Base-by-base conservation (phyloP, 2,797 vertebrate genomes). In the Orestias chungarensis region DNA sequence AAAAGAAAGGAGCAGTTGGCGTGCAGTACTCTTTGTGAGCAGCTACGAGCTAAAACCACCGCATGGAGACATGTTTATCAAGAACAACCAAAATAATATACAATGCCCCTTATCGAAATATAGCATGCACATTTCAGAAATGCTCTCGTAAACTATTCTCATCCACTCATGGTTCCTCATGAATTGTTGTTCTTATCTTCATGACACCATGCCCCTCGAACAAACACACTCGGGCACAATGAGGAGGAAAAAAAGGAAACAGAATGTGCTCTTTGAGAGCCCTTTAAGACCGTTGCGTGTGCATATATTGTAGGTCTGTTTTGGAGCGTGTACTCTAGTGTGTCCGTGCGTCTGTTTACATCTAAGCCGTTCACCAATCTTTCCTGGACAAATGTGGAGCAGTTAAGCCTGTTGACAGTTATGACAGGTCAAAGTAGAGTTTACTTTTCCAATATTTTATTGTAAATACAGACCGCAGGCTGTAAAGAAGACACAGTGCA, bases 141-240 rank as follows among this genome's bases (percentile, higher is more conserved):
- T 4, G 23, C 71, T 80, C 75, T 83, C 83, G 29, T 88, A 88
- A 89, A 89, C 86, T 83, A 82, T 87, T 86, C 55, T 71, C 49
- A 78, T 80, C 78, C 76, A 68, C 82, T 86, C 18, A 68, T 59
- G 68, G 77, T 84, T 74, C 79, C 75, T 78, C 49, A 0, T 68
- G 73, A 84, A 91, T 90, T 91, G 90, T 90, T 78, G 73, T 75
- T 75, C 90, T 92, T 91, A 92, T 91, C 89, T 88, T 75, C 64
- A 82, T 89, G 87, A 91, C 87, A 89, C 79, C 87, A 79, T 89
- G 79, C 66, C 84, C 78, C 82, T 79, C 83, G 68, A 78, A 88
- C 83, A 88, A 91, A 90, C 84, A 84, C 55, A 71, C 71, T 40
- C 20, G 3, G 68, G 81, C 87, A 89, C 88, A 91, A 91, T 86